These are phyloP conservation scores for Hiodon alosoides DNA, from an alignment of 2,113 vertebrate species.

Conservation along the genomic window DNA sequence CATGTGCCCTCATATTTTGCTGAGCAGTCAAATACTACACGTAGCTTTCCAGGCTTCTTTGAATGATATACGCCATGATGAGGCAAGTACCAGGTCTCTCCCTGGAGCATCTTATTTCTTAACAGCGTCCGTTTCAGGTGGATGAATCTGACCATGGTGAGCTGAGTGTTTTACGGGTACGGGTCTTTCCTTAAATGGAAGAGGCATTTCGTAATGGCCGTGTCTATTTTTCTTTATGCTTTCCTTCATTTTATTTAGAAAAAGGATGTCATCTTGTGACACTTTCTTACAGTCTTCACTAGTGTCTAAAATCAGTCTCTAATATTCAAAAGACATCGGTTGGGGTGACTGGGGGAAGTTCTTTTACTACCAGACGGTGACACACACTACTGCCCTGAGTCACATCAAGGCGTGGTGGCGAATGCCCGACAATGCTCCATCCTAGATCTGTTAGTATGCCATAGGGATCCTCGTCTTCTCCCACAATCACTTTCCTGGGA, in stretches of 20 bases:
- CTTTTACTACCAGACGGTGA: too few species aligned
- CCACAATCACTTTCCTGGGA: not conserved
- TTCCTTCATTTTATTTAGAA: slow-evolving; percentile 1
- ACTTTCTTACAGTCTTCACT: not conserved
- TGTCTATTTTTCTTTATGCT: not conserved
- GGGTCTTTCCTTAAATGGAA: slow-evolving; percentile 4
- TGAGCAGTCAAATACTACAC: slow-evolving; percentile 2
- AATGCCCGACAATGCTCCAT: slow-evolving; percentile 12
- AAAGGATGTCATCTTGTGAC: slow-evolving; percentile 4
- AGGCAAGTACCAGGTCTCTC: slow-evolving; percentile 6
- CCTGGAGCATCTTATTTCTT: not conserved
- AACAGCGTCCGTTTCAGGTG: slow-evolving; percentile 4
- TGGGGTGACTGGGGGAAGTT: too few species aligned
- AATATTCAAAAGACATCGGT: too few species aligned
- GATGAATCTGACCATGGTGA: not conserved
- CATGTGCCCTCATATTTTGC: slow-evolving; percentile 3
- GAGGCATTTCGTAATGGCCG: not conserved
- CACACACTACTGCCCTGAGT: not conserved
- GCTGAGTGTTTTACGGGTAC: not conserved
- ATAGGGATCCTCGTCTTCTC: slow-evolving; percentile 12
- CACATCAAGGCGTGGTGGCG: not conserved
- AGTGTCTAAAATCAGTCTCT: too few species aligned
- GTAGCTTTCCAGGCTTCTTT: slow-evolving; percentile 5
- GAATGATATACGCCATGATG: slow-evolving; percentile 16
- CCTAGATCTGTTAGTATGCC: slow-evolving; percentile 1